Base-by-base conservation (phyloP, 1,140 invertebrate species). In the Calliopsis andreniformis region DNA sequence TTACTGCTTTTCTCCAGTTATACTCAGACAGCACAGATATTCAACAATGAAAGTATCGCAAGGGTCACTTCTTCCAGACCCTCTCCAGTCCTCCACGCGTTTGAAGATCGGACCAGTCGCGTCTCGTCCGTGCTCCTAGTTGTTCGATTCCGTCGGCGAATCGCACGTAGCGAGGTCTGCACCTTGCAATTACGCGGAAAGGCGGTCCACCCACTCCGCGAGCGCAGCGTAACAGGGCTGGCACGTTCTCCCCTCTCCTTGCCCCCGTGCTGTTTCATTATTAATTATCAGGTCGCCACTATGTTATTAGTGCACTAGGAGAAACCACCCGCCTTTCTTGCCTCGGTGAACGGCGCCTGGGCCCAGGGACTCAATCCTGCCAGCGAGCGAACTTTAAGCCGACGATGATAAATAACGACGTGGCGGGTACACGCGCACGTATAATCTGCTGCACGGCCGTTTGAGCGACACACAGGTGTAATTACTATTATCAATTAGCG, bases 221-320 rank as follows among this genome's bases (percentile, higher is more conserved):
- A 55, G 42, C 47, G 56, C 55, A 66, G 72, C 59, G 68, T 79
- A 78, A 78, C 79, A 51, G 73, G 56, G 56, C 49, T 20, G 68
- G 63, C 68, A 32, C 76, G 64, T 51, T 68, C 70, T 30, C 16
- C 23, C 10, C 35, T 42, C 66, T 49, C 18, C 1, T 43, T 18
- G 49, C 39, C 53, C 56, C 76, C 42, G 30, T 58, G 51, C 51
- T 43, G 71, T 83, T 86, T 85, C 84, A 79, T 91, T 90, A 92
- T 91, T 92, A 91, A 91, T 92, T 91, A 90, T 89, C 85, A 78
- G 83, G 55, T 87, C 47, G 85, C 87, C 80, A 90, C 86, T 86
- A 87, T 91, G 86, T 92, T 90, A 91, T 91, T 92, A 92, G 89
- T 73, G 81, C 78, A 83, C 82, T 84, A 84, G 81, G 64, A 84